Evolutionary conservation across 2,888 invertebrate species (phyloP).

Genomic region (Eudemis profundana): DNA sequence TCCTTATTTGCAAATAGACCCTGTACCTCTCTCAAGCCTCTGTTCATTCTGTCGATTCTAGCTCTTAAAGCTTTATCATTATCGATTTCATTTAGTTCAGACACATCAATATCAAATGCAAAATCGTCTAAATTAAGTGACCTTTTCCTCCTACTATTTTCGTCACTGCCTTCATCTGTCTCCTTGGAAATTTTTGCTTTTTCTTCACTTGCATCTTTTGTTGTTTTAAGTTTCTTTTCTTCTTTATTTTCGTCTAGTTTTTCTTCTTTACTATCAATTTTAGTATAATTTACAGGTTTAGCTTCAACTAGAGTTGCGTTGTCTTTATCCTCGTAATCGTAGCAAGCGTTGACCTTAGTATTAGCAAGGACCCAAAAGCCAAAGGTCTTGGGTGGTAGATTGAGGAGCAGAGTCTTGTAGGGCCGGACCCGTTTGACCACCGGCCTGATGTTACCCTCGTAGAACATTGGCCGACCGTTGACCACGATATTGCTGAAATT

Average conservation of each 20-base stretch:
- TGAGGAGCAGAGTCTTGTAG: conserved; percentile 83
- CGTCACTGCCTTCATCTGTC: conserved; percentile 1
- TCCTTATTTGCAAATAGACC: conserved; percentile 51
- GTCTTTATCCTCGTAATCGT: conserved; percentile 51
- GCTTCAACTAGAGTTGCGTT: conserved; percentile 52
- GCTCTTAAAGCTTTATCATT: conserved; percentile 54
- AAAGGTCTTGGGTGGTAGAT: conserved; percentile 88
- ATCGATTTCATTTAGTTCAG: conserved; percentile 42
- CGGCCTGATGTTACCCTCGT: conserved; percentile 85
- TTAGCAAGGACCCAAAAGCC: conserved; percentile 91
- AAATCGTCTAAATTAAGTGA: conserved; percentile 9
- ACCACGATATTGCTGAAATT: conserved; percentile 85
- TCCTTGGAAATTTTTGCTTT: not conserved
- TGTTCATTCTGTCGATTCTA: conserved; percentile 59
- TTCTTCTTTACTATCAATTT: conserved; percentile 57
- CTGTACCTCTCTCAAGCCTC: conserved; percentile 59
- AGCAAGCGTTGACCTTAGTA: conserved; percentile 86
- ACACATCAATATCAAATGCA: not conserved
- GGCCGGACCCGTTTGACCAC: conserved; percentile 80
- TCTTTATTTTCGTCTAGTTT: conserved; percentile 48
- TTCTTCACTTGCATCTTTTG: conserved; percentile 40
- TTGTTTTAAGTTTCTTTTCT: conserved; percentile 48
- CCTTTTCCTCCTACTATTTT: conserved; percentile 24
- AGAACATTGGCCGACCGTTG: conserved; percentile 86
- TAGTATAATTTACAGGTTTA: conserved; percentile 47